Evolutionary conservation across 2,888 invertebrate genomes (phyloP), one percentile per base, ranked within the genome.

Genomic region (Sphaerophoria rueppellii): DNA sequence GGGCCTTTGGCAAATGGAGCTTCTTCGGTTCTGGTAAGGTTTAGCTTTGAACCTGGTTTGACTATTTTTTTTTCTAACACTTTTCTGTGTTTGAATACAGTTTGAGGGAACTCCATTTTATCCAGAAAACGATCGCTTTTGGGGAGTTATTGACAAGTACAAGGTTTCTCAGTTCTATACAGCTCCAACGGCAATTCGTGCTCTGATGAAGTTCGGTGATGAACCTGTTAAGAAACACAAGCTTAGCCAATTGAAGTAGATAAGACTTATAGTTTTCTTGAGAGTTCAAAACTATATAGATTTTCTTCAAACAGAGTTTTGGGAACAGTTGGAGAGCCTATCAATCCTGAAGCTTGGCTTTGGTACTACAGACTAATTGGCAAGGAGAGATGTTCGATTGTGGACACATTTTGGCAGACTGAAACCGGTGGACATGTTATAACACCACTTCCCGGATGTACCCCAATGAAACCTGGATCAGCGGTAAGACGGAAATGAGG

Each of bases 361-460:
- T 99, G 99, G 99, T 99, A 98, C 92, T 96, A 98, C 91, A 94
- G 95, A 87, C 90, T 95, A 40, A 94, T 98, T 35, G 98, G 98
- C 4, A 94, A 95, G 82, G 94, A 94, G 60, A 95, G 94, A 86
- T 98, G 98, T 92, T 97, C 98, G 73, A 96, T 99, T 89, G 97
- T 97, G 0, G 99, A 99, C 91, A 99, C 99, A 0, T 99, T 98
- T 93, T 99, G 99, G 99, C 99, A 99, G 93, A 99, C 99, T 0
- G 99, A 99, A 93, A 99, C 99, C 5, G 99, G 99, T 7, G 99
- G 99, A 0, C 99, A 99, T 92, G 97, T 99, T 24, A 94, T 99
- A 60, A 98, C 99, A 46, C 98, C 99, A 43, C 92, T 99, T 67
- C 99, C 99, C 0, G 99, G 98, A 24, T 98, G 97, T 24, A 98